phyloP scores from a whole-genome alignment of 1,140 invertebrate genomes.

The Cotesia chilonis region DNA sequence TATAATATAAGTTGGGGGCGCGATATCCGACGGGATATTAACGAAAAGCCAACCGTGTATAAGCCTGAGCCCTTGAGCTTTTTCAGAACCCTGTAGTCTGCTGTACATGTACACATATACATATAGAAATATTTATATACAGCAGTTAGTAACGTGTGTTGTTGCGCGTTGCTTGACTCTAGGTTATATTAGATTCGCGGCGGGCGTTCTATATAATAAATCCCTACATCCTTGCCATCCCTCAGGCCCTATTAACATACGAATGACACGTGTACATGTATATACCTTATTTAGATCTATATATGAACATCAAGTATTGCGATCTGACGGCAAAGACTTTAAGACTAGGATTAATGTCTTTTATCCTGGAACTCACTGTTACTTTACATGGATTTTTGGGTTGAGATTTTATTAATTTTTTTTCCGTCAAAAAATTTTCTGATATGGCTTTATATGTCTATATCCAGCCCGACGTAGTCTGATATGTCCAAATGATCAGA shows the following conservation, averaged over 20 bases:
- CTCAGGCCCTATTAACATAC: constrained; percentile 36
- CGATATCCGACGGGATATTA: constrained; percentile 24
- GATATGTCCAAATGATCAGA: too few relatives aligned
- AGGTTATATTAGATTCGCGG: constrained; percentile 36
- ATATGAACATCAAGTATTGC: too few relatives aligned
- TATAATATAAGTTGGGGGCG: constrained; percentile 24
- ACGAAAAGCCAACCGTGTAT: constrained; percentile 21
- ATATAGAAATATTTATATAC: not conserved
- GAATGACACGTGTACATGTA: constrained; percentile 20
- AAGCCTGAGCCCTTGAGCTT: constrained; percentile 35
- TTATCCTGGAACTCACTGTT: too few relatives aligned
- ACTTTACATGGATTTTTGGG: too few relatives aligned
- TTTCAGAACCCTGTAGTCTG: constrained; percentile 3
- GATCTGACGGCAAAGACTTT: too few relatives aligned
- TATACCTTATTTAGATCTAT: not conserved
- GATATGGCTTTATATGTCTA: too few relatives aligned
- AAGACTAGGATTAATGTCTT: constrained; percentile 11
- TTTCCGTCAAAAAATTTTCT: too few relatives aligned
- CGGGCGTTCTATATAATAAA: constrained; percentile 30
- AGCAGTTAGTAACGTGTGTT: constrained; percentile 20
- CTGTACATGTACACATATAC: constrained; percentile 10
- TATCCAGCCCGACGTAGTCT: too few relatives aligned
- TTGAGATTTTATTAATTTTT: too few relatives aligned
- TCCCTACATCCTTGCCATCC: constrained; percentile 29
- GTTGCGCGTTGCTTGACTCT: too few relatives aligned